Base-by-base conservation (phyloP, 2,888 invertebrate genomes). In the Hirtodrosophila alboralis region DNA sequence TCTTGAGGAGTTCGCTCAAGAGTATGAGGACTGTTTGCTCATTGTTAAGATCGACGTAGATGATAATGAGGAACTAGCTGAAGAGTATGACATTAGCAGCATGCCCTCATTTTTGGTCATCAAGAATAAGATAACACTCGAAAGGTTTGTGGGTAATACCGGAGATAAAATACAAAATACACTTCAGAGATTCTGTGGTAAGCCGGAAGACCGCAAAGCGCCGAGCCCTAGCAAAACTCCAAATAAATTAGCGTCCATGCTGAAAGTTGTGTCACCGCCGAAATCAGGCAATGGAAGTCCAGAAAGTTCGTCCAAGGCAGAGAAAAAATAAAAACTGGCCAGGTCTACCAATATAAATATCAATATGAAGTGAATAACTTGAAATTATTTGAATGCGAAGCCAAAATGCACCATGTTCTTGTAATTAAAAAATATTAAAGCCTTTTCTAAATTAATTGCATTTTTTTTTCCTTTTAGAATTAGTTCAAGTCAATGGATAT, bases 61-160 rank as follows among this genome's bases (percentile, higher is more conserved):
- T 84, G 95, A 96, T 80, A 94, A 94, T 85, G 96, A 96, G 84
- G 96, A 96, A 26, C 91, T 96, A 44, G 95, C 95, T 0, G 91
- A 92, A 37, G 93, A 94, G 80, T 96, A 95, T 91, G 93, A 94
- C 86, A 93, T 97, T 84, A 92, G 92, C 71, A 95, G 95, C 31
- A 96, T 97, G 96, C 97, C 97, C 16, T 96, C 97, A 1, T 97
- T 97, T 89, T 91, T 96, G 6, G 96, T 97, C 89, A 92, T 96
- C 64, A 96, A 96, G 91, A 93, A 93, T 73, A 91, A 92, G 45
- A 89, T 93, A 83, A 93, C 93, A 86, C 91, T 96, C 28, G 93
- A 94, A 8, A 92, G 92, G 71, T 95, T 96, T 91, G 93, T 94
- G 54, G 96, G 96, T 23, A 95, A 96, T 18, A 96, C 95, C 86